These are phyloP conservation scores for Glossophaga mutica DNA, from an alignment of 2,797 vertebrate genomes.

Conservation along the genomic window DNA sequence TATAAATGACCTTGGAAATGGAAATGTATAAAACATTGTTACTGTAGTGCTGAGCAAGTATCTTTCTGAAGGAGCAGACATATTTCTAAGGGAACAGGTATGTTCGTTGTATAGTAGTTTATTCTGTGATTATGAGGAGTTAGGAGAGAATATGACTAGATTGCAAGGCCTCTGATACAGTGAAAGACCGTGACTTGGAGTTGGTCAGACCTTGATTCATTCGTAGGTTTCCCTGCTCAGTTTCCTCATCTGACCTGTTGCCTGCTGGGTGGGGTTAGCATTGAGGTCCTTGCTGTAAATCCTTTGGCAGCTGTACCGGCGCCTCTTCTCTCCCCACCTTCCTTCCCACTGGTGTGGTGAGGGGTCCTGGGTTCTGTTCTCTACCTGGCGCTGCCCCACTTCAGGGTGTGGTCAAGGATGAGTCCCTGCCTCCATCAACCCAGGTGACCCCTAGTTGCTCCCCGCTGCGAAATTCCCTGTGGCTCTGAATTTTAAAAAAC, in stretches of 20 bases:
- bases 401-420: background rate
- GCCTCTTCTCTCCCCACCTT: background rate
- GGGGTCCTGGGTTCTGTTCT: background rate
- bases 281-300: background rate
- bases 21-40: constrained; percentile 2
- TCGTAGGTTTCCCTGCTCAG: background rate
- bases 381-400: background rate
- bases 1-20: constrained; percentile 54
- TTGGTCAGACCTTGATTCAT: background rate
- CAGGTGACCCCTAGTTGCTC: background rate
- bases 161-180: background rate
- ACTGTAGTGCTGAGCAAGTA: background rate
- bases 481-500: background rate
- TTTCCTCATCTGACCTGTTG: background rate
- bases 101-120: background rate
- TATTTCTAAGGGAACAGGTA: background rate
- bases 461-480: background rate
- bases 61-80: background rate
- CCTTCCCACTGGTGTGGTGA: rapidly evolving
- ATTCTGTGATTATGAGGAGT: background rate
- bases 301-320: background rate
- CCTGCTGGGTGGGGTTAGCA: background rate
- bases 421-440: background rate
- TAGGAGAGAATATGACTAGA: background rate
- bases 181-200: background rate